phyloP scores from a whole-genome alignment of 2,797 vertebrate genomes.

The Poecilia picta region DNA sequence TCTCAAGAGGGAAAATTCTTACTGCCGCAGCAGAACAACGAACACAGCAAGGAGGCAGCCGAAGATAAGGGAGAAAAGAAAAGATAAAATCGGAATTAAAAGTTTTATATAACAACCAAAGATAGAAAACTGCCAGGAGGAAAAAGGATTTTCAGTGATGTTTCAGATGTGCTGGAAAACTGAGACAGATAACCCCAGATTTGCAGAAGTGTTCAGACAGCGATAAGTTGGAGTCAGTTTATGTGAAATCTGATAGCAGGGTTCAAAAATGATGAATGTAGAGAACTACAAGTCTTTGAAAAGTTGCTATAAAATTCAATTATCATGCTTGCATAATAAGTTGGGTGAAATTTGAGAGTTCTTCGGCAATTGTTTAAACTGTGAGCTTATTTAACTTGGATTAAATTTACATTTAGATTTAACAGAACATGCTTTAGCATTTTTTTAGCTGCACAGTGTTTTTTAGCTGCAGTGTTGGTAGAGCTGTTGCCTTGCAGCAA shows the following conservation, averaged over 20 bases:
- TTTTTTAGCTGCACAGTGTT: too few relatives aligned
- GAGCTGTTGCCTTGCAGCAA: too few relatives aligned
- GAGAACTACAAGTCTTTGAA: neutral
- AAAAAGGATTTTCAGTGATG: neutral
- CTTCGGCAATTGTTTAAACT: neutral
- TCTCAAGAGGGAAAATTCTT: constrained; percentile 20
- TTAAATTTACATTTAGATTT: neutral
- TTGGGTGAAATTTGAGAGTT: neutral
- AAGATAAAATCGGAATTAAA: constrained; percentile 23
- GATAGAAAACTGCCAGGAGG: neutral
- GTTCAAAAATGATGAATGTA: neutral
- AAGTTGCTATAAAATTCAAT: neutral
- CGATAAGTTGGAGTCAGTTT: neutral
- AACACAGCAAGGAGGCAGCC: constrained; percentile 14
- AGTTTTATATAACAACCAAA: neutral
- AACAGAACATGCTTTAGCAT: too few relatives aligned
- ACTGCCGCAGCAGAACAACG: constrained; percentile 21
- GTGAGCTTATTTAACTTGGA: neutral
- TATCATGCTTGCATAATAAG: neutral
- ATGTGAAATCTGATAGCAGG: constrained; percentile 1
- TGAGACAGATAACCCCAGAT: neutral
- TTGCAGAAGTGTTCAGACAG: neutral
- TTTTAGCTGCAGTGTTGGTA: too few relatives aligned
- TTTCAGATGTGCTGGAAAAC: constrained; percentile 1
- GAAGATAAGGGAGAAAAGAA: constrained; percentile 26